Conservation (phyloP, 2,113 vertebrate species). For the Cheirogaleus medius region DNA sequence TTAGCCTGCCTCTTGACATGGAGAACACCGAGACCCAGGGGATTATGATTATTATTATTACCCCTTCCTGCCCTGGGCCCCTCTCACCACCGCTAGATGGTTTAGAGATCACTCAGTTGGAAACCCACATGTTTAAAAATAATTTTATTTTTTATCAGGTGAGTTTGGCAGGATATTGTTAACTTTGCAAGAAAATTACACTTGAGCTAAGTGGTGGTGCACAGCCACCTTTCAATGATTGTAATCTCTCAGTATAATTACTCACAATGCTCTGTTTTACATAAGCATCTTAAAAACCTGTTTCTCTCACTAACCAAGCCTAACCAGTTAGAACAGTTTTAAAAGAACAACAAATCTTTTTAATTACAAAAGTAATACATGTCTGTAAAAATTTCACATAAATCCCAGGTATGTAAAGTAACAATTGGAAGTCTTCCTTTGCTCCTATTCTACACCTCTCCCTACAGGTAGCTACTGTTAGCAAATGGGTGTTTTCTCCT, state of each 20-base stretch:
- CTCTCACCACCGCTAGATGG: background rate
- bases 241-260: background rate
- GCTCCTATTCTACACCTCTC: background rate
- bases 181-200: background rate
- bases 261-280: background rate
- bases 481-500: background rate
- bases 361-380: background rate
- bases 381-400: constrained; percentile 19
- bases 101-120: background rate
- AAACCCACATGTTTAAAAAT: background rate
- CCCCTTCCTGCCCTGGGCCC: background rate
- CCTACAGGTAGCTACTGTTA: background rate
- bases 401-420: background rate
- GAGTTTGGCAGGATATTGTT: background rate
- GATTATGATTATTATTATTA: too few relatives aligned
- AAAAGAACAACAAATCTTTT: constrained; percentile 16
- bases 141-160: background rate
- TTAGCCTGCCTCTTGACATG: background rate
- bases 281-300: background rate
- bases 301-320: background rate
- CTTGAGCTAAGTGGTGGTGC: background rate
- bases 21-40: background rate
- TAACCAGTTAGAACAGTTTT: background rate
- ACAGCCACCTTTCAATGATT: background rate
- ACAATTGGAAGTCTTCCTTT: background rate